phyloP scores from a whole-genome alignment of 2,797 vertebrate genomes.

The Clarias laeviceps region DNA sequence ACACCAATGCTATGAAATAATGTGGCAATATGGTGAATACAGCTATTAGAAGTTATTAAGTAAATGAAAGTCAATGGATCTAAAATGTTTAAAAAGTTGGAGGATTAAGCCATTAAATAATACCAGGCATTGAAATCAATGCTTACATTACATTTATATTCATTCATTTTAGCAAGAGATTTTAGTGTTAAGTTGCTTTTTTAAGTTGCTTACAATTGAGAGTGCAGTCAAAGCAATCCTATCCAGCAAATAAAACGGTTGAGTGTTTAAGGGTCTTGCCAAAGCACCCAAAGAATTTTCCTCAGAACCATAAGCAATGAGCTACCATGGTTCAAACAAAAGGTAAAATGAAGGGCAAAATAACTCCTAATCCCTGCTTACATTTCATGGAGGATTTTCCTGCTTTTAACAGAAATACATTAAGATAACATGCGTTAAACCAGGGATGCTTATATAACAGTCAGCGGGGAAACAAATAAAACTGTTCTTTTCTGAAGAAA shows the following conservation, averaged over 20 bases:
- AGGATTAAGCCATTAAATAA: neutral
- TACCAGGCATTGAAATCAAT: neutral
- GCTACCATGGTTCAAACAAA: neutral
- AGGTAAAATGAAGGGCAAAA: neutral
- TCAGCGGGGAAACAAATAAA: neutral
- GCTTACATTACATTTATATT: neutral
- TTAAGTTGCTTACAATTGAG: neutral
- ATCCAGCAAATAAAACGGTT: neutral
- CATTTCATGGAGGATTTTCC: neutral
- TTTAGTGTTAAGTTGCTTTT: neutral
- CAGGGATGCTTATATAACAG: neutral
- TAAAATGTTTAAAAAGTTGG: slow-evolving; percentile 10
- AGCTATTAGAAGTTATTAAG: neutral
- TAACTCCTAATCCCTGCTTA: slow-evolving; percentile 1
- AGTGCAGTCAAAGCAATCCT: neutral
- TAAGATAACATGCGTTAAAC: slow-evolving; percentile 8
- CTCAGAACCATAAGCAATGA: neutral
- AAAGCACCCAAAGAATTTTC: neutral
- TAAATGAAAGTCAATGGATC: neutral
- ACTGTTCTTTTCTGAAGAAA: slow-evolving; percentile 3
- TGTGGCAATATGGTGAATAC: slow-evolving; percentile 24
- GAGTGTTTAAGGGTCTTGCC: neutral
- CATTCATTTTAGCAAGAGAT: neutral
- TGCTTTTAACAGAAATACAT: neutral
- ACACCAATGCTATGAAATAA: slow-evolving; percentile 4